Base-by-base conservation (phyloP, 2,888 invertebrate species). In the Caenorhabditis panamensis region DNA sequence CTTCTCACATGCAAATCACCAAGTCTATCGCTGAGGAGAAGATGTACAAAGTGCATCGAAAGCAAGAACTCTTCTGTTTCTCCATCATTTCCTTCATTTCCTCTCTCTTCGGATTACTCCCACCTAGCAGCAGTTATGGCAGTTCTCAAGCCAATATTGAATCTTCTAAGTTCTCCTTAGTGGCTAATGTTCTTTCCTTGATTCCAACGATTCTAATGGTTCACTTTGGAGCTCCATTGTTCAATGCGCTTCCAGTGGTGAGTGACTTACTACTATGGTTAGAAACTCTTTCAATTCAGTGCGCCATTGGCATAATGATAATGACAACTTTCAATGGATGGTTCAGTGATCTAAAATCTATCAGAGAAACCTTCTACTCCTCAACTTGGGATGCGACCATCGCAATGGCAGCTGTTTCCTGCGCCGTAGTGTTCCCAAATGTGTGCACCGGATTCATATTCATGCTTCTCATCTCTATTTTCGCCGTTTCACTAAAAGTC, bases 121-220 rank as follows among this genome's bases (percentile, higher is more conserved):
- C 85, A 5, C 72, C 80, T 11, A 79, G 79, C 11, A 75, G 79
- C 26, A 82, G 84, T 16, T 80, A 81, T 22, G 83, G 82, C 41
- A 81, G 82, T 49, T 82, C 82, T 64, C 85, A 84, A 63, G 54
- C 84, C 20, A 85, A 84, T 53, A 53, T 81, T 26, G 85, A 83
- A 41, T 68, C 78, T 0, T 76, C 82, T 11, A 85, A 82, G 61
- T 84, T 78, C 59, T 85, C 85, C 11, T 53, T 84, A 37, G 85
- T 84, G 18, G 77, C 77, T 0, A 82, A 82, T 63, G 75, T 79
- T 28, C 24, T 82, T 1, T 69, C 79, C 9, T 22, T 77, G 20
- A 69, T 75, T 49, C 77, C 77, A 1, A 69, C 59, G 11, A 26
- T 56, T n/a, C 24, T 82, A 11, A 61, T 82, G 31, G 64, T 82